These are phyloP conservation scores for Manis crassicaudata DNA, from an alignment of 2,797 vertebrate species.

Conservation along the genomic window DNA sequence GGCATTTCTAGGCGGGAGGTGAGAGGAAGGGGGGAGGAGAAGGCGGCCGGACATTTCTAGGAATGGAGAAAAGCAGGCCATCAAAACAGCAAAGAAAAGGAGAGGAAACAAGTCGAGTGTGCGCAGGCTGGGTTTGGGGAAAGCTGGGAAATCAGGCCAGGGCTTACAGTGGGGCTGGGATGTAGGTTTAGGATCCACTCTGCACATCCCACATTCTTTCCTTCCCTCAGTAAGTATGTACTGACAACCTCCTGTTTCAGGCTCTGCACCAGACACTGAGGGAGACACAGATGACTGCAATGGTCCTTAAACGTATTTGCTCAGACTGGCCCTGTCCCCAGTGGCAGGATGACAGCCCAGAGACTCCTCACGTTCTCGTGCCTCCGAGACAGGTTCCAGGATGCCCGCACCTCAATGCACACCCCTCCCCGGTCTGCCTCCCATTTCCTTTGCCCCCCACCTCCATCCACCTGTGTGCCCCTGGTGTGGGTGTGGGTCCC, in stretches of 20 bases:
- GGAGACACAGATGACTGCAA: background rate
- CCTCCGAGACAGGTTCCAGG: background rate
- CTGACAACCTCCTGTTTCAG: background rate
- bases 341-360: too few relatives aligned
- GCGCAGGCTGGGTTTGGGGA: background rate
- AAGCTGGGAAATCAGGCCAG: accelerated
- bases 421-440: too few relatives aligned
- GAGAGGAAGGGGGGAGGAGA: too few relatives aligned
- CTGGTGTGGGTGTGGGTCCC: background rate
- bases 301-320: too few relatives aligned
- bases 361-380: background rate
- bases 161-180: background rate
- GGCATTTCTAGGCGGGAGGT: too few relatives aligned
- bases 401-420: background rate
- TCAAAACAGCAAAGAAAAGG: background rate
- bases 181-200: accelerated
- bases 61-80: background rate
- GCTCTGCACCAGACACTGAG: background rate
- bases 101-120: accelerated
- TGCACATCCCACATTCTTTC: accelerated
- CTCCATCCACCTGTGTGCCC: background rate
- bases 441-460: background rate
- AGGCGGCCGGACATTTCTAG: background rate
- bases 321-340: too few relatives aligned
- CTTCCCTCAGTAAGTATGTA: accelerated